A percentile compares a stretch with the other conserved stretches of the same genome.
Evolutionary conservation across 2,113 vertebrate species (phyloP).

Genomic region (Esox niger): DNA sequence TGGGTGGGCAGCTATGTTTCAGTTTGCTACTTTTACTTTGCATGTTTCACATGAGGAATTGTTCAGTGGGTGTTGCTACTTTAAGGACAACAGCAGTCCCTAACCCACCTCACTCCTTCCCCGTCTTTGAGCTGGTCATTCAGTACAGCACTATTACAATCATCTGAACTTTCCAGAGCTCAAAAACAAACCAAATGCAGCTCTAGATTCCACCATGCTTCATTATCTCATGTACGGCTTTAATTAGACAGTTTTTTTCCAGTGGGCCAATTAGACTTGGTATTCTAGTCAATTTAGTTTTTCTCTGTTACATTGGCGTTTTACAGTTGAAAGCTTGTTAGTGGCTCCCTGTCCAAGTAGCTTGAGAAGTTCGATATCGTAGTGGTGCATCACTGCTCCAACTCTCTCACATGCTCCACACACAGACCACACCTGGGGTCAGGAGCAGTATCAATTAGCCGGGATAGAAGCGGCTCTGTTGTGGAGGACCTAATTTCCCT

Average conservation of each 20-base stretch:
- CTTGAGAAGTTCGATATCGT: constrained; percentile 50
- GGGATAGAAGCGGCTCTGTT: constrained; percentile 53
- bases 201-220: constrained; percentile 31
- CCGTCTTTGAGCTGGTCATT: no score
- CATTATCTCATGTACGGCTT: constrained; percentile 42
- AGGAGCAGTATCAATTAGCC: constrained; percentile 53
- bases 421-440: constrained; percentile 53
- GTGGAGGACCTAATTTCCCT: constrained; percentile 36
- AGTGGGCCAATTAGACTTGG: constrained; percentile 59
- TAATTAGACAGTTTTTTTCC: constrained; percentile 49
- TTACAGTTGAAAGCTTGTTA: constrained; percentile 33
- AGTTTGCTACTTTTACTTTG: no score
- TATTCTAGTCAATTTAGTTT: constrained; percentile 59
- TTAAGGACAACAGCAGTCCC: no score
- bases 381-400: constrained; percentile 60
- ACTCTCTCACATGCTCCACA: constrained; percentile 38
- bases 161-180: no score
- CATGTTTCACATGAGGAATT: no score
- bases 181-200: no score
- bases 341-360: neutral
- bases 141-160: no score
- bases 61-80: no score
- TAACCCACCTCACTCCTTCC: no score
- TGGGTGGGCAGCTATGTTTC: no score
- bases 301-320: constrained; percentile 35